These are phyloP conservation scores for Enchytraeus crypticus DNA, from an alignment of 2,888 invertebrate species.

Conservation along the genomic window DNA sequence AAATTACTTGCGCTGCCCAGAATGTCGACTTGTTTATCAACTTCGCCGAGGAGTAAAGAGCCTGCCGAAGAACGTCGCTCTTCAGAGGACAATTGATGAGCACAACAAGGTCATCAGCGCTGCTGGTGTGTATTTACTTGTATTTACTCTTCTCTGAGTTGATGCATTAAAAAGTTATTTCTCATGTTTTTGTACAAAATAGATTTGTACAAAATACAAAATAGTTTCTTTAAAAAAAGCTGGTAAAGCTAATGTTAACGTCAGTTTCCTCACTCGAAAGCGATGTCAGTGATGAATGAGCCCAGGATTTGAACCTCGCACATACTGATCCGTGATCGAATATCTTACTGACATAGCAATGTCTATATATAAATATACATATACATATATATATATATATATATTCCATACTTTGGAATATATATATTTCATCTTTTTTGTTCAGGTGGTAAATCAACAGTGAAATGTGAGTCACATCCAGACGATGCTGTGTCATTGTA, in stretches of 20 bases:
- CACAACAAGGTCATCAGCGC: constrained; percentile 1
- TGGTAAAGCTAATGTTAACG: no score
- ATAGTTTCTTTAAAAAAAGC: neutral
- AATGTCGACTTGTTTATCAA: constrained; percentile 26
- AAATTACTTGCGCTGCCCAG: constrained; percentile 25
- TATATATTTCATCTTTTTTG: neutral
- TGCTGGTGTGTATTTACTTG: neutral
- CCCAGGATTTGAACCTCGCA: neutral
- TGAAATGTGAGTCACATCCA: constrained; percentile 25
- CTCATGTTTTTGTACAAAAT: no score
- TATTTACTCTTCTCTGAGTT: neutral
- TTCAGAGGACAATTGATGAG: constrained; percentile 22
- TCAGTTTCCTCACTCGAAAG: no score
- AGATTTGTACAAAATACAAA: neutral
- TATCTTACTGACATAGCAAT: no score
- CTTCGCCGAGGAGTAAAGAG: constrained; percentile 22
- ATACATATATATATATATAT: no score
- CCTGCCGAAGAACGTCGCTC: constrained; percentile 26
- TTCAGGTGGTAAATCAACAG: neutral
- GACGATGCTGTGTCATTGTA: constrained; percentile 22
- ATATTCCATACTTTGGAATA: neutral
- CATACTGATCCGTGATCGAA: neutral
- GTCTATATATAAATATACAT: no score
- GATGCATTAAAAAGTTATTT: no score
- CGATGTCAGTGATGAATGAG: no score